Conservation (phyloP, 2,888 invertebrate genomes). For the Cryptophagus acutangulus region DNA sequence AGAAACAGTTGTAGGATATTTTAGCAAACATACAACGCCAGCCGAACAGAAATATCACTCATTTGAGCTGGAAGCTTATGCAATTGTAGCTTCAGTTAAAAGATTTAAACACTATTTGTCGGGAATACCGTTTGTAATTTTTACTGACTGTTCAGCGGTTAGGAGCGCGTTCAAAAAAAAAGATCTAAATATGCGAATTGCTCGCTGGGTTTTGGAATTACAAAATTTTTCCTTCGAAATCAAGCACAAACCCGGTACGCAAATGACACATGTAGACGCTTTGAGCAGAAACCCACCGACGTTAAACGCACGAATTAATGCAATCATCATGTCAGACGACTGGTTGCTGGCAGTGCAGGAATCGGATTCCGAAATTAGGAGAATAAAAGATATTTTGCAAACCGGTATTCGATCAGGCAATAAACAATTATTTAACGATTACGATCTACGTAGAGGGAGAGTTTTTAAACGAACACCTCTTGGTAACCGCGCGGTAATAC, state of each 20-base stretch:
- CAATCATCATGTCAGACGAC: no score
- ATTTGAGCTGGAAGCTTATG: constrained; percentile 37
- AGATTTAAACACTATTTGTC: constrained; percentile 30
- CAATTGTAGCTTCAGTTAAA: constrained; percentile 29
- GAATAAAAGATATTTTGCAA: no score
- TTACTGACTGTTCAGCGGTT: constrained; percentile 30
- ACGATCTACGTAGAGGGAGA: no score
- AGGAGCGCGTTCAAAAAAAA: constrained; percentile 13
- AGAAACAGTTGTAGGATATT: constrained; percentile 26
- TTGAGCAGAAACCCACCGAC: constrained; percentile 18
- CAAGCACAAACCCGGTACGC: constrained; percentile 7
- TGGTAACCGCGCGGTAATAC: no score
- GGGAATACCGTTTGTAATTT: constrained; percentile 26
- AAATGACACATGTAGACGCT: constrained; percentile 19
- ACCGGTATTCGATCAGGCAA: no score
- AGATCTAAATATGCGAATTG: constrained; percentile 17
- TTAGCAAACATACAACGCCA: constrained; percentile 26
- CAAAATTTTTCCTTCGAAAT: constrained; percentile 15
- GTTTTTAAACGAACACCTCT: no score
- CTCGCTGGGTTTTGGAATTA: constrained; percentile 15
- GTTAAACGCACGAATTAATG: no score
- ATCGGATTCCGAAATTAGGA: no score
- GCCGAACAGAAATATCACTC: constrained; percentile 31
- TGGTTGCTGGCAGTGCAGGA: no score
- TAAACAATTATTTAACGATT: no score